Evolutionary conservation across 2,888 invertebrate species (phyloP), one percentile per base, ranked within the genome.

Genomic region (Tipula confusa): DNA sequence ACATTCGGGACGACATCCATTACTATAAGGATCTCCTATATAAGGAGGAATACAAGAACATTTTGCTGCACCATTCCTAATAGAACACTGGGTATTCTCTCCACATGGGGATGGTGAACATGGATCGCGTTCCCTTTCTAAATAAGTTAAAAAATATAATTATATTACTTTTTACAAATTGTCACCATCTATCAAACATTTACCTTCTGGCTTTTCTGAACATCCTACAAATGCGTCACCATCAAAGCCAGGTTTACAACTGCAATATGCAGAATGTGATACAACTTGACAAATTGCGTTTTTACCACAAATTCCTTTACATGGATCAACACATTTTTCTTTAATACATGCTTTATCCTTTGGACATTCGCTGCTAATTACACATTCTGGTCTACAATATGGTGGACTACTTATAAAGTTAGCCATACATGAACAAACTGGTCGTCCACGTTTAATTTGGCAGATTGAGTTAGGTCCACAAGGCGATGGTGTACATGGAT

Each of bases 31-130:
- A 90, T 97, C 95, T 7, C 97, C 97, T 85, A 95, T 93, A 87
- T 96, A 96, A 2, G 96, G 96, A 84, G 96, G 95, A 87, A 97
- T 95, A 87, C 97, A 97, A n/a, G 92, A 91, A 88, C 97, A 97
- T 86, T 93, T 92, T 0, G 94, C 93, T 31, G 91, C 90, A 18
- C 93, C 93, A 86, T 94, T 93, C 1, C 92, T 90, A 31, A 93
- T 92, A 0, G 92, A 92, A 87, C 97, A 97, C 84, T 95, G 91
- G 0, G 97, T 94, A 87, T 96, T 97, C 87, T 95, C 94, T 18
- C 95, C 97, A 88, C 97, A 97, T 0, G 96, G 96, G 79, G 94
- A 93, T 79, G 95, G 94, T 90, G 91, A 92, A 87, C 97, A 96
- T 0, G 94, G 95, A 87, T 94, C 92, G 0, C 80, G 29, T 29